A percentile compares a stretch with the other conserved stretches of the same genome.
phyloP scores from a whole-genome alignment of 1,140 invertebrate genomes.

The Drosophila quadrilineata region DNA sequence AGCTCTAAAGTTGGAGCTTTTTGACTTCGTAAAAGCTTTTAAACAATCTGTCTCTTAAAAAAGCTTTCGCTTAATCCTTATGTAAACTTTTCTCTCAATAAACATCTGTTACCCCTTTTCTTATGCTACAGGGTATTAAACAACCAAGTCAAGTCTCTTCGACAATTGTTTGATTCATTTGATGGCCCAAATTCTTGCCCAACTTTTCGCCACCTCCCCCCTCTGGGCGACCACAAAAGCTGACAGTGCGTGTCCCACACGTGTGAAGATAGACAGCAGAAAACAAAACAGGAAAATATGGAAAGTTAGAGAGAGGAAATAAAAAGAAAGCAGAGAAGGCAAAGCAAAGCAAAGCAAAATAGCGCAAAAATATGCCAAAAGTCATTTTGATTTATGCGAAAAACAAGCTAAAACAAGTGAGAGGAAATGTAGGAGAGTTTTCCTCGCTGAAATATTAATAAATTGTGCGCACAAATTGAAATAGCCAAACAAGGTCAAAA shows the following conservation, averaged over 20 bases:
- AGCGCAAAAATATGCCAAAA: constrained; percentile 31
- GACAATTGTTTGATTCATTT: constrained; percentile 19
- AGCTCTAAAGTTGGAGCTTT: no score
- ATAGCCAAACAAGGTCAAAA: not conserved
- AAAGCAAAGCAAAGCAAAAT: not conserved
- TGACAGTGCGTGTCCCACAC: constrained; percentile 25
- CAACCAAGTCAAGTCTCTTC: constrained; percentile 8
- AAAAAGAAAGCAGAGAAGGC: not conserved
- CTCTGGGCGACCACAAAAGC: constrained; percentile 13
- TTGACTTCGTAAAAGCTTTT: no score
- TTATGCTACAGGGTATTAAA: not conserved
- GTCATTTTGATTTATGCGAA: constrained; percentile 53
- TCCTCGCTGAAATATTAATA: constrained; percentile 58
- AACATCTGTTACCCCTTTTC: no score
- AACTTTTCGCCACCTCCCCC: no score
- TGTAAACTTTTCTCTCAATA: no score
- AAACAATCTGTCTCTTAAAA: no score
- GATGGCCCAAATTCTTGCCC: no score
- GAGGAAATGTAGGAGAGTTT: no score
- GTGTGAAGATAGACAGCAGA: constrained; percentile 9
- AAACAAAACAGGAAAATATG: not conserved
- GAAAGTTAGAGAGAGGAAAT: no score
- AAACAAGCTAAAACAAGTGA: constrained; percentile 12
- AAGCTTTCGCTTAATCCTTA: no score
- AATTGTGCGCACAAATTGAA: constrained; percentile 64